phyloP scores from a whole-genome alignment of 2,888 invertebrate species.

The Poecilobothrus nobilitatus region DNA sequence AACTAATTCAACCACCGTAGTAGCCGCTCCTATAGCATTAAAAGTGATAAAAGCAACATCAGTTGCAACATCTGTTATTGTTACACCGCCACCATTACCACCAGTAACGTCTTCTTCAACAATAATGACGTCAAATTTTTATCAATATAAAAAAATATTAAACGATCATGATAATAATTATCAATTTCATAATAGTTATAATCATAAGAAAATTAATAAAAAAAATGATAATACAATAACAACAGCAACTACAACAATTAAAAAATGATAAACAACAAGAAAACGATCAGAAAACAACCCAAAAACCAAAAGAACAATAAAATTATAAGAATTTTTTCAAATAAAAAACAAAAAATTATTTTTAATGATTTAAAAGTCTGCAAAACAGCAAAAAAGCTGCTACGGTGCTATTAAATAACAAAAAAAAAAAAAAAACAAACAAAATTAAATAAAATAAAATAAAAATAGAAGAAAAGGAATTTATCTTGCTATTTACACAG shows the following conservation, averaged over 20 bases:
- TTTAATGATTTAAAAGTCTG: neutral
- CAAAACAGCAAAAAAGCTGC: neutral
- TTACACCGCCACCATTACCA: constrained; percentile 31
- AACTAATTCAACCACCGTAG: constrained; percentile 20
- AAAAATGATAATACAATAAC: constrained; percentile 24
- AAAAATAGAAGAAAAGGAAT: neutral
- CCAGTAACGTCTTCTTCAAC: constrained; percentile 18
- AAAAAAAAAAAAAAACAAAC: neutral
- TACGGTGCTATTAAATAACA: neutral
- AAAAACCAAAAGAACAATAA: neutral
- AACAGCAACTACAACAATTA: constrained; percentile 17
- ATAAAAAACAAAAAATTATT: too few species aligned
- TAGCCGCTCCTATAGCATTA: constrained; percentile 20
- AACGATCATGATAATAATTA: constrained; percentile 19
- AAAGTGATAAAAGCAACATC: constrained; percentile 16
- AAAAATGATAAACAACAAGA: neutral
- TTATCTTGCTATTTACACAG: neutral
- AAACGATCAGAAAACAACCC: neutral
- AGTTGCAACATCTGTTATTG: constrained; percentile 41
- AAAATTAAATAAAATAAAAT: too few species aligned
- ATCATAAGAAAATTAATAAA: constrained; percentile 22
- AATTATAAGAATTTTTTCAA: neutral
- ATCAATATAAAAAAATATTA: constrained; percentile 11
- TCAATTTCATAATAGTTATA: constrained; percentile 21
- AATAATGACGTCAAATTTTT: constrained; percentile 23